A percentile compares a stretch with the other conserved stretches of the same genome.
Conservation (phyloP, 1,140 invertebrate genomes). For the Oppia nitens region DNA sequence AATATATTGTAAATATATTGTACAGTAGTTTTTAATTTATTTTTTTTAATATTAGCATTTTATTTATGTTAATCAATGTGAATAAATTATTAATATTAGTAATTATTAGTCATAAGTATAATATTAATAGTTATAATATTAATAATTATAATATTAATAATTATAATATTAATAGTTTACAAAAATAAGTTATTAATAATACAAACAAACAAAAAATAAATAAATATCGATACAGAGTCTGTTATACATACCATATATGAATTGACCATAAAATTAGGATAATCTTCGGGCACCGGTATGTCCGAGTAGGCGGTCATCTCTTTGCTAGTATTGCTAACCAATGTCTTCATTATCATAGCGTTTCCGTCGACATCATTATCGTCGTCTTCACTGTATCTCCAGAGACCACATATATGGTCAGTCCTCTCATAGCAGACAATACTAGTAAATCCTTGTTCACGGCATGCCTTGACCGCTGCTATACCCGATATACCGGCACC, state of each 20-base stretch:
- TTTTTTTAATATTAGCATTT: too few relatives aligned
- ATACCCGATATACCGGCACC: conserved; percentile 33
- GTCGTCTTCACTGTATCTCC: conserved; percentile 31
- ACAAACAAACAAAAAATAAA: too few relatives aligned
- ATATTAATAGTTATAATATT: too few relatives aligned
- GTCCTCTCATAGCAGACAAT: conserved; percentile 7
- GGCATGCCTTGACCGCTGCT: conserved; percentile 30
- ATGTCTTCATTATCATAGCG: conserved; percentile 22
- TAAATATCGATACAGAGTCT: too few relatives aligned
- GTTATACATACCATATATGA: conserved; percentile 23
- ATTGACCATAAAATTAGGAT: conserved; percentile 31
- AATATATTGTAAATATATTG: too few relatives aligned
- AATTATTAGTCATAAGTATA: too few relatives aligned
- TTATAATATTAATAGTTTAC: too few relatives aligned
- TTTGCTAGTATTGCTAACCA: conserved; percentile 26
- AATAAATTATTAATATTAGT: too few relatives aligned
- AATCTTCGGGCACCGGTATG: conserved; percentile 30
- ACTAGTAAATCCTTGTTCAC: conserved; percentile 28
- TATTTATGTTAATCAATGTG: too few relatives aligned
- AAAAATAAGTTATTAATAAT: too few relatives aligned
- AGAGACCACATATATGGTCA: conserved; percentile 34
- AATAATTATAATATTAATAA: too few relatives aligned
- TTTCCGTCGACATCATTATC: conserved; percentile 21
- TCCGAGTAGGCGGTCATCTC: conserved; percentile 24
- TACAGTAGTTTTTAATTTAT: too few relatives aligned